These are phyloP conservation scores for Drosophila acutilabella DNA, from an alignment of 2,888 invertebrate species.

Conservation along the genomic window DNA sequence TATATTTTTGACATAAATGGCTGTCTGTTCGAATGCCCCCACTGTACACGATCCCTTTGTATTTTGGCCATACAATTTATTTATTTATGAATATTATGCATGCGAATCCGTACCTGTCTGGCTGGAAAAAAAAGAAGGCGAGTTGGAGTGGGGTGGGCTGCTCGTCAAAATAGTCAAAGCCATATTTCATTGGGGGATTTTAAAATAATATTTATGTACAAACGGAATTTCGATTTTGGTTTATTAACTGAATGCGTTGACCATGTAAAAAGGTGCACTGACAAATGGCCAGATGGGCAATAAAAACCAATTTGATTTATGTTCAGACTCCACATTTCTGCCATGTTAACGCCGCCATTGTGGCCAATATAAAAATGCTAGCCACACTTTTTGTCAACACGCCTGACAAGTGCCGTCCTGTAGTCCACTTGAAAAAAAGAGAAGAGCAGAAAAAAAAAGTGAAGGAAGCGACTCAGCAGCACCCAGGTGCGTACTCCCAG, in stretches of 20 bases:
- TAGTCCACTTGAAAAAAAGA: not conserved
- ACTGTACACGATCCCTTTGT: slow-evolving; percentile 10
- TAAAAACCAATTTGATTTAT: slow-evolving; percentile 71
- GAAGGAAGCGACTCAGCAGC: not conserved
- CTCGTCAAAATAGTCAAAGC: slow-evolving; percentile 60
- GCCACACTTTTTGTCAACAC: slow-evolving; percentile 55
- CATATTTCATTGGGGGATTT: slow-evolving; percentile 75
- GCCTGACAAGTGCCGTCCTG: slow-evolving; percentile 33
- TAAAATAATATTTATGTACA: slow-evolving; percentile 72
- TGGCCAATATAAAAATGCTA: slow-evolving; percentile 56
- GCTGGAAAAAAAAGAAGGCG: not conserved
- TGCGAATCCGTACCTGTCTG: not conserved
- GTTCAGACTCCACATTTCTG: slow-evolving; percentile 56
- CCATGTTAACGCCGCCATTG: slow-evolving; percentile 67
- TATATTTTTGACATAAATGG: slow-evolving; percentile 33
- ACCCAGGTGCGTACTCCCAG: slow-evolving; percentile 39
- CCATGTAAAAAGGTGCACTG: slow-evolving; percentile 60
- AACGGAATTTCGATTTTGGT: slow-evolving; percentile 65
- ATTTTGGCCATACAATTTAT: slow-evolving; percentile 52
- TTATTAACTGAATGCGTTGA: slow-evolving; percentile 73
- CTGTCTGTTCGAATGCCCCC: slow-evolving; percentile 13
- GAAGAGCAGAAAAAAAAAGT: not conserved
- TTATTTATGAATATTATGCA: slow-evolving; percentile 65
- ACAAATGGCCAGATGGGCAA: slow-evolving; percentile 60
- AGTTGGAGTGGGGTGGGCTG: not conserved